Base-by-base conservation (phyloP, 2,888 invertebrate species). In the Folsomia candida region DNA sequence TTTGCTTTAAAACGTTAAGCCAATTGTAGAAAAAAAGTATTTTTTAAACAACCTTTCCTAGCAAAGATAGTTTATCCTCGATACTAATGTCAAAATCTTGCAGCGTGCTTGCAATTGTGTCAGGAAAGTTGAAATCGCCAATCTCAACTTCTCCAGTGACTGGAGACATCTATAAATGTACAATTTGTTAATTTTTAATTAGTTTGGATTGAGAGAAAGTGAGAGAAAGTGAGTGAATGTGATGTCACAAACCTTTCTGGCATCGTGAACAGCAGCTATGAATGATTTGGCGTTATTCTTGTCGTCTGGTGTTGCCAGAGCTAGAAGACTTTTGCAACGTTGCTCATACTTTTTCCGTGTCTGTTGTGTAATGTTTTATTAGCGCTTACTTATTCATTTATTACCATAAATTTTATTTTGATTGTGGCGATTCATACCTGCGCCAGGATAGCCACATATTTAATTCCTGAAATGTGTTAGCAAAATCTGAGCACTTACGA, bases 301-400 rank as follows among this genome's bases (percentile, higher is more conserved):
- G 18, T 47, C 51, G 3, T 26, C 51, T 1, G 51, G 11, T 11
- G 58, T 54, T 3, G 62, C 51, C 9, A 20, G 24, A 24, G 58
- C 37, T 14, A 70, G 25, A 22, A 54, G n/a, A 6, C 26, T 25
- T 37, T 69, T 75, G 51, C 75, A 72, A 14, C 51, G 54, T 18
- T 68, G 67, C 47, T 75, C 70, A 47, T 64, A 75, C 4, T 67
- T 67, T 29, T 51, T 26, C 51, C 67, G 72, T 0, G 51, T 51
- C 72, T 74, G 47, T 47, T 47, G 9, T 47, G 18, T 11, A 47
- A 51, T 51, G 6, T 47, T 47, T 47, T 11, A 47, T 11, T 18
- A 47, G 18, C 47, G 18, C 51, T 26, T 28, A 59, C 29, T 2
- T 47, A 47, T 47, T 47, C 47, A 47, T 18, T 47, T 11, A 47